Percentiles rank a stretch among this genome's conserved stretches.
Evolutionary conservation across 2,797 vertebrate genomes (phyloP).

Genomic region (Gymnoscopelus braueri): DNA sequence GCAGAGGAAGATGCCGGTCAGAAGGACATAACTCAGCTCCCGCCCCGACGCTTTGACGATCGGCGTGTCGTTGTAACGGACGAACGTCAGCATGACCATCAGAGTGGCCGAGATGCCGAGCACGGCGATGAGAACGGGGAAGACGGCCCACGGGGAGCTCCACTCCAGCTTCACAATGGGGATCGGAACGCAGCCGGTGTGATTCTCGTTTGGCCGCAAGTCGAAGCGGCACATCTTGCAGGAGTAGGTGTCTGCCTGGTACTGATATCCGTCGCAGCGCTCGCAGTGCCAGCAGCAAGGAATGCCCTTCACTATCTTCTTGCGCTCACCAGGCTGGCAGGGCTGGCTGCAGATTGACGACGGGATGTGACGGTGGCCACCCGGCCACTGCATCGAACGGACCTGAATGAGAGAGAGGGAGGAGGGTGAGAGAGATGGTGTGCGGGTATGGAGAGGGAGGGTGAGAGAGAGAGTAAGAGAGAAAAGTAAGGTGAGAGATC

Average conservation of each 20-base stretch:
- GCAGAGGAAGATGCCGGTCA: conserved; percentile 97
- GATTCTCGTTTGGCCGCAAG: conserved; percentile 92
- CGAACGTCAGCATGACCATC: conserved; percentile 93
- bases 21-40: conserved; percentile 96
- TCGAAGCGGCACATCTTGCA: conserved; percentile 96
- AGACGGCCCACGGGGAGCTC: conserved; percentile 95
- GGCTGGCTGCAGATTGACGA: conserved; percentile 96
- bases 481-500: neutral
- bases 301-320: conserved; percentile 97
- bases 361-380: conserved; percentile 86
- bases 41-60: conserved; percentile 97
- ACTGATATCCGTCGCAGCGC: conserved; percentile 96
- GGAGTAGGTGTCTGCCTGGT: conserved; percentile 92
- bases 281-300: conserved; percentile 99
- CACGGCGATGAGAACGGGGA: conserved; percentile 93
- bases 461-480: neutral
- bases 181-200: conserved; percentile 92
- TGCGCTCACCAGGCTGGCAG: conserved; percentile 92
- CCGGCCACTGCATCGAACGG: conserved; percentile 91
- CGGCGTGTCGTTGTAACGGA: conserved; percentile 97
- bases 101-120: conserved; percentile 93
- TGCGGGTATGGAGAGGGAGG: neutral
- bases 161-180: conserved; percentile 97
- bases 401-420: conserved; percentile 74
- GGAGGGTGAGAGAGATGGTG: neutral